A percentile compares a stretch with the other conserved stretches of the same genome.
phyloP scores from a whole-genome alignment of 2,888 invertebrate species.

The Drosophila anomelani region DNA sequence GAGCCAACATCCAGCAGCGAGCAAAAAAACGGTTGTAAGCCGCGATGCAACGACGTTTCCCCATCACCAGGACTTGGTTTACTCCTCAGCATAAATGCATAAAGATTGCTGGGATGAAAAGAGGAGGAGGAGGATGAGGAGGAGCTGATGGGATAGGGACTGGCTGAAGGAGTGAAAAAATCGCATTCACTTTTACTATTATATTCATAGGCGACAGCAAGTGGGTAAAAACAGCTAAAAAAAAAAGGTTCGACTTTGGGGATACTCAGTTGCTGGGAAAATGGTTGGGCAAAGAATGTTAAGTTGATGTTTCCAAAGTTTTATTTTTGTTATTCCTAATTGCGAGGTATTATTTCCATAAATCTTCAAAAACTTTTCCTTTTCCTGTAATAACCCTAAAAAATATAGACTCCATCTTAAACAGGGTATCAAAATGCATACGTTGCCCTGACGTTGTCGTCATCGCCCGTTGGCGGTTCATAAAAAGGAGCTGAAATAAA shows the following conservation, averaged over 20 bases:
- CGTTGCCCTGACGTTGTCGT: conserved; percentile 48
- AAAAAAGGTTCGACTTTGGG: not conserved
- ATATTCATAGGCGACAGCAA: conserved; percentile 68
- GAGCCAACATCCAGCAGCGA: conserved; percentile 15
- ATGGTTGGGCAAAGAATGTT: not conserved
- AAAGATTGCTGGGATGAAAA: conserved; percentile 13
- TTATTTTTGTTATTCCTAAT: not conserved
- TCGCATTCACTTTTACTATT: conserved; percentile 77
- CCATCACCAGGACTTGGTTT: conserved; percentile 45
- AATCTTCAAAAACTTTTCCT: not conserved
- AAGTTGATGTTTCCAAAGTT: not conserved
- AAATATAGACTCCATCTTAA: not conserved
- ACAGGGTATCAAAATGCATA: conserved; percentile 52
- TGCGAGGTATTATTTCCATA: no score
- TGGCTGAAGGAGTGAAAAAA: conserved; percentile 18
- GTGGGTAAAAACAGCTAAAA: not conserved
- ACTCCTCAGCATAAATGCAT: conserved; percentile 50
- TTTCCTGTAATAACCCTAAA: not conserved
- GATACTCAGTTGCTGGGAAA: not conserved
- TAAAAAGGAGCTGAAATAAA: conserved; percentile 71
- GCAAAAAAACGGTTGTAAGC: conserved; percentile 48
- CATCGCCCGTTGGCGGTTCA: conserved; percentile 52
- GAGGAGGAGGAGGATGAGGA: not conserved
- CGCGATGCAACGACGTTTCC: conserved; percentile 42
- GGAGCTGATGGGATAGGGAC: conserved; percentile 4